Conservation (phyloP, 2,113 vertebrate species). For the Cromileptes altivelis region DNA sequence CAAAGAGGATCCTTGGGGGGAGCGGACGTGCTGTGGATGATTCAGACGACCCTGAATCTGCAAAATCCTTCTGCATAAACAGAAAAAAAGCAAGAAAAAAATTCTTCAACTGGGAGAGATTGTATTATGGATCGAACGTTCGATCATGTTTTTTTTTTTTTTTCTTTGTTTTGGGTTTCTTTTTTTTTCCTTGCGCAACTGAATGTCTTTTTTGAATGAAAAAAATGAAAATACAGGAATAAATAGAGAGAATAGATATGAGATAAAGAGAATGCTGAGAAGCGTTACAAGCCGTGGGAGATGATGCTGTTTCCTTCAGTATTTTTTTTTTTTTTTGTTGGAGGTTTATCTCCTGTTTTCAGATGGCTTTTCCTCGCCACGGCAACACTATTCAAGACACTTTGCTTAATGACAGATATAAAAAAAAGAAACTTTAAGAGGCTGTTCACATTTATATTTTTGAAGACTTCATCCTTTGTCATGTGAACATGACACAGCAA, state of each 20-base stretch:
- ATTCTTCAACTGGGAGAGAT: slow-evolving; percentile 79
- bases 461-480: slow-evolving; percentile 72
- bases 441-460: slow-evolving; percentile 83
- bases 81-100: slow-evolving; percentile 64
- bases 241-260: slow-evolving; percentile 63
- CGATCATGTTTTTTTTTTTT: slow-evolving; percentile 59
- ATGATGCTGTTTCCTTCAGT: slow-evolving; percentile 63
- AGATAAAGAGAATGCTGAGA: slow-evolving; percentile 46
- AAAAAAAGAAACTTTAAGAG: slow-evolving; percentile 63
- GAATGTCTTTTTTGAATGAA: slow-evolving; percentile 78
- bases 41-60: slow-evolving; percentile 72
- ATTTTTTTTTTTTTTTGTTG: slow-evolving; percentile 54
- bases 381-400: slow-evolving; percentile 78
- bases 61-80: slow-evolving; percentile 75
- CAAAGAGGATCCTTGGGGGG: background rate
- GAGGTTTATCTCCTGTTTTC: slow-evolving; percentile 73
- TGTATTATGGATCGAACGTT: slow-evolving; percentile 77
- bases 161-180: slow-evolving; percentile 36
- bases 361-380: slow-evolving; percentile 66
- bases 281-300: slow-evolving; percentile 54
- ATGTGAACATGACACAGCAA: slow-evolving; percentile 48
- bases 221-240: slow-evolving; percentile 54
- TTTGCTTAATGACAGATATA: slow-evolving; percentile 67
- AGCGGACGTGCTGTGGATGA: slow-evolving; percentile 40
- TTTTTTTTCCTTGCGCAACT: slow-evolving; percentile 55